These are phyloP conservation scores for Onthophagus taurus DNA, from an alignment of 1,140 invertebrate genomes.

Conservation along the genomic window DNA sequence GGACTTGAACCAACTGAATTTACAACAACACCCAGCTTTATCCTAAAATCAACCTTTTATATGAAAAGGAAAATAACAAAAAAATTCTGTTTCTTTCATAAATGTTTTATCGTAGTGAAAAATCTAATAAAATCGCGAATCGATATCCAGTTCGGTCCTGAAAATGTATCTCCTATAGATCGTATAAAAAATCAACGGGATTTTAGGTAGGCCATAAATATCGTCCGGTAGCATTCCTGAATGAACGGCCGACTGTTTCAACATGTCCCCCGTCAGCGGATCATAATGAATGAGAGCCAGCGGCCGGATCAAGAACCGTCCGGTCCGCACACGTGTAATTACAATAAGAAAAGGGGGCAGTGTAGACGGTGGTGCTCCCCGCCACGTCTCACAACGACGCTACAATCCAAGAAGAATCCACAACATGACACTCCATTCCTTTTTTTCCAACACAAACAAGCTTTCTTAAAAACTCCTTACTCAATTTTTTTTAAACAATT, in stretches of 20 bases:
- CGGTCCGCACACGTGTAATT: conserved; percentile 12
- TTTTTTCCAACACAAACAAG: too few relatives aligned
- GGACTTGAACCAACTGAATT: conserved; percentile 2
- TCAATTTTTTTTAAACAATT: too few relatives aligned
- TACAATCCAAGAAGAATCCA: too few relatives aligned
- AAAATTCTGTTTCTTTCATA: neutral
- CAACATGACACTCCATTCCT: too few relatives aligned
- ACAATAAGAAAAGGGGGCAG: conserved; percentile 14
- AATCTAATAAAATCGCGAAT: neutral
- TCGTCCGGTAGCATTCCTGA: conserved; percentile 27
- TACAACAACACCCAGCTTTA: neutral
- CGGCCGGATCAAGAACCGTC: conserved; percentile 11
- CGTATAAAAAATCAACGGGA: conserved; percentile 18
- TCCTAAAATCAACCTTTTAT: too few relatives aligned
- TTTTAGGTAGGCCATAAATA: conserved; percentile 26
- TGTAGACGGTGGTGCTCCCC: too few relatives aligned
- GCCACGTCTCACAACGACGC: too few relatives aligned
- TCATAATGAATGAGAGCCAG: conserved; percentile 26
- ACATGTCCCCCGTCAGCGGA: conserved; percentile 21
- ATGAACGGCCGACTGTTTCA: conserved; percentile 23
- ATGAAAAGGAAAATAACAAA: neutral
- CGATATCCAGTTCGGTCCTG: conserved; percentile 10
- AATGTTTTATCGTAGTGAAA: neutral
- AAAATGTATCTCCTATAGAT: conserved; percentile 17
- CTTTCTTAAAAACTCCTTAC: too few relatives aligned